phyloP scores from a whole-genome alignment of 2,888 invertebrate genomes.

The Amiota mariae region DNA sequence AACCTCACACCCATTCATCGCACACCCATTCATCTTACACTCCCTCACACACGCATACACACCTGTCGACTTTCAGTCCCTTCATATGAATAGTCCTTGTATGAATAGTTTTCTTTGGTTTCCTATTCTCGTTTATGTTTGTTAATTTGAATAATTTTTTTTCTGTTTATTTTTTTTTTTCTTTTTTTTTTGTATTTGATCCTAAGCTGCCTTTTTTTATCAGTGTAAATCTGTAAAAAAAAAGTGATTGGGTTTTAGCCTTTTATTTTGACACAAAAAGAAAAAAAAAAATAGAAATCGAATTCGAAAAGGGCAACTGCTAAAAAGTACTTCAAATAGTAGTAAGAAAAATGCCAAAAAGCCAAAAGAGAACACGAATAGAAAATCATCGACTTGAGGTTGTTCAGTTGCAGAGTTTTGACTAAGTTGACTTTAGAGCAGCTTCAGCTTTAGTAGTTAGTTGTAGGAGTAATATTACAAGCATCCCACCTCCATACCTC shows the following conservation, averaged over 20 bases:
- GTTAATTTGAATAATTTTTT: constrained; percentile 22
- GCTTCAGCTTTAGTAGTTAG: too few species aligned
- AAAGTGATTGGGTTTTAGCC: background rate
- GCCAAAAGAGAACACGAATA: constrained; percentile 4
- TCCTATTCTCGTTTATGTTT: constrained; percentile 4
- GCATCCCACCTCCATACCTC: too few species aligned
- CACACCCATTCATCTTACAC: background rate
- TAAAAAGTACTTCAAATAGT: constrained; percentile 21
- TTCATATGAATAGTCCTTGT: too few species aligned
- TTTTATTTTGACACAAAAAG: background rate
- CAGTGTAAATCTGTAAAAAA: constrained; percentile 25
- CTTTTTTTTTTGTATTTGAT: background rate
- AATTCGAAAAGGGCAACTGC: constrained; percentile 26
- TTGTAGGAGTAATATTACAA: too few species aligned
- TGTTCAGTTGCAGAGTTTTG: background rate
- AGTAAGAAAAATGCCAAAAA: constrained; percentile 24
- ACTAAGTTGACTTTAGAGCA: too few species aligned
- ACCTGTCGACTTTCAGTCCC: constrained; percentile 3
- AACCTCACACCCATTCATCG: background rate
- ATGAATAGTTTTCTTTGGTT: too few species aligned
- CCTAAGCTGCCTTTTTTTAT: constrained; percentile 7
- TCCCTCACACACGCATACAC: background rate
- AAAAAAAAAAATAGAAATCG: background rate
- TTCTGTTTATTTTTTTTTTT: background rate
- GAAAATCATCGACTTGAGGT: constrained; percentile 2